Percentiles rank a stretch among this genome's conserved stretches.
Conservation (phyloP, 2,797 vertebrate genomes). For the Fundulus diaphanus region DNA sequence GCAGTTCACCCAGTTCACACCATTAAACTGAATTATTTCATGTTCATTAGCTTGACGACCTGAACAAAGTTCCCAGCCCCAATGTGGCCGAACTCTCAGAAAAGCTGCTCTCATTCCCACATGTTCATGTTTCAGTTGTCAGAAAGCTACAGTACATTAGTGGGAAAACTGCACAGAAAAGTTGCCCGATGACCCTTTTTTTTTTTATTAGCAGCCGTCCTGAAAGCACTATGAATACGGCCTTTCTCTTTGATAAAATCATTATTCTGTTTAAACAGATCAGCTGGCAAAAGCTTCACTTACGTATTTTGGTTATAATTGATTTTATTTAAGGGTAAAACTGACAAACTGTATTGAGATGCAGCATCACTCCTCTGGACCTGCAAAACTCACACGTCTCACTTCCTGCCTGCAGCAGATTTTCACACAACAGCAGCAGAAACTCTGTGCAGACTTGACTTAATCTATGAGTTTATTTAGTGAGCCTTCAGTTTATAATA, state of each 20-base stretch:
- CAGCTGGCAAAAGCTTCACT: not conserved
- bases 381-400: not conserved
- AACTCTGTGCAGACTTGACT: too few species aligned
- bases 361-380: not conserved
- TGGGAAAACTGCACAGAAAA: not conserved
- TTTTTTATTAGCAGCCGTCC: conserved; percentile 5
- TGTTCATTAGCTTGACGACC: not conserved
- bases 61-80: not conserved
- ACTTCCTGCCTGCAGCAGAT: too few species aligned
- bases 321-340: not conserved
- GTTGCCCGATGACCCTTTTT: not conserved
- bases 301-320: not conserved
- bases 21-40: not conserved
- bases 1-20: conserved; percentile 12
- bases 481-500: too few species aligned
- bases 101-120: not conserved
- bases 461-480: too few species aligned
- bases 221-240: not conserved
- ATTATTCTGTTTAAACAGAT: not conserved
- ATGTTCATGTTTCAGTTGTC: not conserved
- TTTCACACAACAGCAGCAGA: too few species aligned
- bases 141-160: not conserved
- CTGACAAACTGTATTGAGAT: not conserved
- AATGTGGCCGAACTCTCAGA: not conserved
- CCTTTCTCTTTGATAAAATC: not conserved